These are phyloP conservation scores for Pyrocephalus nanus DNA, from an alignment of 2,797 vertebrate genomes.

Conservation along the genomic window DNA sequence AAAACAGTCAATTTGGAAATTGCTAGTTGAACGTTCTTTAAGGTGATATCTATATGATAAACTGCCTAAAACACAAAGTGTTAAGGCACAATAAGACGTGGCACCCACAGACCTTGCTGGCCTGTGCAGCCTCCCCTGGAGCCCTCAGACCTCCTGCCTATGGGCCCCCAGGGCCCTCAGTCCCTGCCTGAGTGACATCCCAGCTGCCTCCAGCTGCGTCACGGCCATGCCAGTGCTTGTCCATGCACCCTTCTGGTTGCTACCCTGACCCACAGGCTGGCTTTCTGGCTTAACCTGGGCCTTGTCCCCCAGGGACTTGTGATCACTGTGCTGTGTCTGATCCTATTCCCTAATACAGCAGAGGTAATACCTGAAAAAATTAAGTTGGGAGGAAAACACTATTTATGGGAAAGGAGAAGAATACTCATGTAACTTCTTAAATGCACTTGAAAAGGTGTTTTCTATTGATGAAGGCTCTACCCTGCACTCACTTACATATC, in stretches of 20 bases:
- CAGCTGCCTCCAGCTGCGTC: background rate
- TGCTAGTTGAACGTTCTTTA: background rate
- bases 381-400: background rate
- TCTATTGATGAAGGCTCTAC: background rate
- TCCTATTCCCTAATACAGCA: background rate
- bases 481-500: background rate
- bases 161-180: background rate
- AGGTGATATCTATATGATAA: background rate
- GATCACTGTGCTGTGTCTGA: background rate
- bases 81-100: background rate
- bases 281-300: background rate
- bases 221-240: background rate
- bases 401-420: background rate
- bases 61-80: background rate
- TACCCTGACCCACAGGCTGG: background rate
- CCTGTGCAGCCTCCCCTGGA: background rate
- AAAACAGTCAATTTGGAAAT: background rate
- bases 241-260: background rate
- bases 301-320: rapidly evolving
- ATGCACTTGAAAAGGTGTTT: background rate
- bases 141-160: background rate
- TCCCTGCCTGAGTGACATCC: background rate
- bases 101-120: background rate
- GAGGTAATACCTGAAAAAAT: background rate
- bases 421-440: background rate